Evolutionary conservation across 2,888 invertebrate genomes (phyloP), one percentile per base, ranked within the genome.

Genomic region (Cyaniris semiargus): DNA sequence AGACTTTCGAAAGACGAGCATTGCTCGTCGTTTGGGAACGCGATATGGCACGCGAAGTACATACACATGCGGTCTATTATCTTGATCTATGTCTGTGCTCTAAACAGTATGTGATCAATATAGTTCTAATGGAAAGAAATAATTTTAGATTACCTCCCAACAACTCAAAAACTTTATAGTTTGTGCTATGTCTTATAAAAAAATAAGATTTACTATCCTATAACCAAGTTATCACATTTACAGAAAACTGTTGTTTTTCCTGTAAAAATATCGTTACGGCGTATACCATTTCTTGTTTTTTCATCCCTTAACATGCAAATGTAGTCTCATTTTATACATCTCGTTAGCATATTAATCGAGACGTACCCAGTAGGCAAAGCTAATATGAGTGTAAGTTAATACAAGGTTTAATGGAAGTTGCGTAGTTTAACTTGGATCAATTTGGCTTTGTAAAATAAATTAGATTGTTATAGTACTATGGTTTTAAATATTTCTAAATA

Each of bases 341-440:
- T 71, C 38, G 38, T 71, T 71, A 71, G 38, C 21, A 71, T 71
- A 21, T 71, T 71, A 71, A 71, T 71, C 38, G 71, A 71, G n/a
- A n/a, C 10, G 21, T 71, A 71, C 34, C n/a, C 6, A 71, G 34
- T 70, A 70, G 38, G n/a, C 66, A 66, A 38, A 38, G 71, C 71
- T n/a, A 38, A 71, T 71, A 15, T 27, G 5, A 66, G 27, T 66
- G 21, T 66, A 15, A 66, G 38, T 10, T 71, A 38, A 71, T 70
- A 21, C 71, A 38, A n/a, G 38, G n/a, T 71, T 71, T 71, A 71
- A 38, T 66, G 66, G 15, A 66, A 27, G 66, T 66, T 27, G 15
- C 27, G 66, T 27, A 60, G 13, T 60, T 56, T 15, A 66, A 23
- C 13, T 66, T 66, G 27, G 23, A 66, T 66, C 18, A 31, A 66